Base-by-base conservation (phyloP, 2,797 vertebrate species). In the Pangasius djambal region DNA sequence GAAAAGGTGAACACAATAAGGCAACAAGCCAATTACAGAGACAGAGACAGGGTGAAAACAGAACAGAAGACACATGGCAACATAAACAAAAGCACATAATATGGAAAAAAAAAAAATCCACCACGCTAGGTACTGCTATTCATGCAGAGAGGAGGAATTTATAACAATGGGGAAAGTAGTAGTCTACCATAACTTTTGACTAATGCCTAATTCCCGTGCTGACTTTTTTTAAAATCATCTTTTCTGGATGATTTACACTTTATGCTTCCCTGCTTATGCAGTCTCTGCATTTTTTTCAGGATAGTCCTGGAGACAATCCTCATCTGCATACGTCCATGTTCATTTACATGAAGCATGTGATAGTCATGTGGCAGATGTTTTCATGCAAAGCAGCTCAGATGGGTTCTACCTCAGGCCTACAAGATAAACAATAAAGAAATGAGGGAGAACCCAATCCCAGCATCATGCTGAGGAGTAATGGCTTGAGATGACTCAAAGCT, bases 401-500 rank as follows among this genome's bases (percentile, higher is more conserved):
- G 59, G 59, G n/a, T 83, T 63, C 13, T 4, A 63, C 3, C 37
- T 83, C 81, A 65, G 15, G 15, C 25, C 40, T 16, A 84, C 4
- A 84, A 37, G 20, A 25, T 25, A 61, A 81, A 63, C 37, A 65
- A 8, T 48, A 44, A 44, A 44, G 31, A 50, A 15, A n/a, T n/a
- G 75, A n/a, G 12, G 8, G 63, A 69, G 83, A 34, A 7, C 63
- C 31, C 44, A 83, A 67, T 67, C 28, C n/a, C 44, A 31, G 59
- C 37, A 83, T 83, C 37, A 0, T 65, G 25, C 59, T 65, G 37
- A 48, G 22, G 44, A 50, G 59, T 69, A 84, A 69, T 69, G 28
- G 61, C 44, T 84, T 67, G 82, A 83, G 82, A 83, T 40, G 6
- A 9, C 82, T 13, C 82, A 12, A 50, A 69, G 61, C 69, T 84